phyloP scores from a whole-genome alignment of 2,888 invertebrate species.

The Monopis laevigella region DNA sequence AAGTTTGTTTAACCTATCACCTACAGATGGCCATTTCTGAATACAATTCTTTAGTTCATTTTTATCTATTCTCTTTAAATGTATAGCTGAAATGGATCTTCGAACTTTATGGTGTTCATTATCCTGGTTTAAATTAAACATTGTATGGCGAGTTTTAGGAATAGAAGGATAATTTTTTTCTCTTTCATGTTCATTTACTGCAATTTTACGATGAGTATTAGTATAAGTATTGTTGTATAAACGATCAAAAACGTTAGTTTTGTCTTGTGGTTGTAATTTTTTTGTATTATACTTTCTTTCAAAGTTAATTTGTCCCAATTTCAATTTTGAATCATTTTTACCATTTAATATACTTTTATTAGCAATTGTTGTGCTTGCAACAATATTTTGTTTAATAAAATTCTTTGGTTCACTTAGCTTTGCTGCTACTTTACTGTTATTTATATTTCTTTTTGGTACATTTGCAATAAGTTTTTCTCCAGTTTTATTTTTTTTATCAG shows the following conservation, averaged over 20 bases:
- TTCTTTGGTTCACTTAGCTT: background rate
- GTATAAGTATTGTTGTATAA: no score
- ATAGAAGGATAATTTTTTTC: conserved; percentile 25
- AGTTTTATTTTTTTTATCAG: background rate
- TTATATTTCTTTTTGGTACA: background rate
- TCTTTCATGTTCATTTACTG: no score
- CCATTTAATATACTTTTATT: background rate
- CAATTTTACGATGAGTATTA: no score
- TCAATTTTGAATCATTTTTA: background rate
- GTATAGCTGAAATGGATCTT: conserved; percentile 57
- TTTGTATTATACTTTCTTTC: conserved; percentile 51
- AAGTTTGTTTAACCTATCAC: conserved; percentile 40
- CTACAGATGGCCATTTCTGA: conserved; percentile 50
- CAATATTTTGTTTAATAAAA: background rate
- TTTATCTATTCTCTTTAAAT: conserved; percentile 46
- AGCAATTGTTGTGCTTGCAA: background rate
- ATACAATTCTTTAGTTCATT: conserved; percentile 42
- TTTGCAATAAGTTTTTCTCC: background rate
- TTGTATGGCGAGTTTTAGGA: conserved; percentile 28
- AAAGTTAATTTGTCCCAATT: conserved; percentile 38
- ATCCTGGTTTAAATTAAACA: conserved; percentile 23
- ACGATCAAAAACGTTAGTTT: conserved; percentile 25
- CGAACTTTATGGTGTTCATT: conserved; percentile 24
- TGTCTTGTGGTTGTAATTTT: conserved; percentile 22
- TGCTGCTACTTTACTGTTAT: background rate